Conservation (phyloP, 2,888 invertebrate species). For the Notodonta ziczac region DNA sequence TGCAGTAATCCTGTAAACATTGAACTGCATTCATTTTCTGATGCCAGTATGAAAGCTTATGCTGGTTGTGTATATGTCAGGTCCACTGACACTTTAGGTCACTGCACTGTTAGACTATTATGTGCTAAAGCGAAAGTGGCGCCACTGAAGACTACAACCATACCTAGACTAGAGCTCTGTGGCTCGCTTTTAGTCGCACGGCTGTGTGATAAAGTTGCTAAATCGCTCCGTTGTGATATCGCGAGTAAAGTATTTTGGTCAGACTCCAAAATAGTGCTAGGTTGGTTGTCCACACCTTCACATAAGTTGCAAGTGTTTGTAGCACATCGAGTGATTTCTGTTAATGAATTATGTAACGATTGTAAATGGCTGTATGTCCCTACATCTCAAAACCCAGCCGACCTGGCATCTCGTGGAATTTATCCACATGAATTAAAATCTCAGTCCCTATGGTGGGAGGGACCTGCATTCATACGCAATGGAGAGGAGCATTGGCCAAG, state of each 20-base stretch:
- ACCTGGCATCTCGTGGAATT: conserved; percentile 12
- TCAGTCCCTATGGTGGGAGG: conserved; percentile 12
- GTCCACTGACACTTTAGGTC: conserved; percentile 8
- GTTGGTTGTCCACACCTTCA: conserved; percentile 11
- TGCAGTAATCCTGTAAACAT: conserved; percentile 8
- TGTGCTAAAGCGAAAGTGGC: conserved; percentile 12
- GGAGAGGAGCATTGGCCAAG: conserved; percentile 10
- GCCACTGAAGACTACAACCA: conserved; percentile 13
- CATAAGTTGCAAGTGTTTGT: conserved; percentile 5
- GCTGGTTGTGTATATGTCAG: conserved; percentile 4
- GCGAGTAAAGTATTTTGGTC: conserved; percentile 7
- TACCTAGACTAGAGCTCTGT: conserved; percentile 10
- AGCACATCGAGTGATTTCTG: conserved; percentile 4
- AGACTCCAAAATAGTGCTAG: conserved; percentile 11
- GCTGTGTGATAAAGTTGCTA: conserved; percentile 8
- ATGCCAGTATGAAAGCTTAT: conserved; percentile 13
- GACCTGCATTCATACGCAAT: conserved; percentile 6
- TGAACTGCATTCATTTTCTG: conserved; percentile 9
- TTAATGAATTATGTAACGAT: conserved; percentile 7
- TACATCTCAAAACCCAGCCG: conserved; percentile 9
- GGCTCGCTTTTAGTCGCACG: conserved; percentile 7
- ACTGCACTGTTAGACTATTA: conserved; percentile 6
- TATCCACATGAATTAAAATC: conserved; percentile 2
- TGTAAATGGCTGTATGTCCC: conserved; percentile 11
- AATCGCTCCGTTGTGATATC: conserved; percentile 11